Percentiles rank a stretch among this genome's conserved stretches.
Evolutionary conservation across 64 coral and sea anemone genomes (phyloP).

Genomic region (Montipora sp.): DNA sequence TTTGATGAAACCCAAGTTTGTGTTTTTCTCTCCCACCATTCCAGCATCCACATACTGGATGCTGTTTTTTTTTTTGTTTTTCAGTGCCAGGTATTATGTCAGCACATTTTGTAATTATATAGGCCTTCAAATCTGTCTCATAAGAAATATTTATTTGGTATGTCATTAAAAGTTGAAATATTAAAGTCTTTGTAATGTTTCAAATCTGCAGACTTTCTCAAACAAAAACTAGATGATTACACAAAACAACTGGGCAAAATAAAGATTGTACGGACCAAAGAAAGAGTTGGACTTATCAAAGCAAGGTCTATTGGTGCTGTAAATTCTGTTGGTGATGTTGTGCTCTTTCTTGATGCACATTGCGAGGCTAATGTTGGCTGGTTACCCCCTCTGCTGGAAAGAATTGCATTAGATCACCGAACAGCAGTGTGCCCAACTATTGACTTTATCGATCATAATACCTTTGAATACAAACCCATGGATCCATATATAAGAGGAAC

Average conservation of each 20-base stretch:
- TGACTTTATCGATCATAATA: conserved; percentile 99
- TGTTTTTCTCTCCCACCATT: too few species aligned
- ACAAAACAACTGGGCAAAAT: conserved; percentile 84
- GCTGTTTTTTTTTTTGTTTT: too few species aligned
- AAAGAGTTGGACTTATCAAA: conserved; percentile 90
- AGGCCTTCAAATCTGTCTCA: too few species aligned
- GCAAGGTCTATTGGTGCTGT: conserved; percentile 89
- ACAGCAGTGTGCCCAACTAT: conserved; percentile 96
- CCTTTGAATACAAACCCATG: conserved; percentile 99
- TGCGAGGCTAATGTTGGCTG: conserved; percentile 95
- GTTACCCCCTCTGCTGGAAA: conserved; percentile 90
- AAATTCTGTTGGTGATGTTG: conserved; percentile 84
- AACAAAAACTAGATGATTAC: conserved; percentile 78
- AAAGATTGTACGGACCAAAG: conserved; percentile 83
- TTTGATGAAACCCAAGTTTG: too few species aligned
- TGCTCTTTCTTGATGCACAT: conserved; percentile 93
- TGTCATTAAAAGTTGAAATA: too few species aligned
- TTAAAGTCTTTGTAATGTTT: background rate
- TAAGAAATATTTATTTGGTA: too few species aligned
- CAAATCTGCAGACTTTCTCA: conserved; percentile 76
- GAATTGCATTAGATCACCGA: conserved; percentile 78
- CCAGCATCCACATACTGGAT: too few species aligned
- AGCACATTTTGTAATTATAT: too few species aligned
- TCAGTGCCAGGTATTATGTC: too few species aligned
- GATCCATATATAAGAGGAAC: conserved; percentile 94